A percentile compares a stretch with the other conserved stretches of the same genome.
Conservation (phyloP, 2,888 invertebrate species). For the Gerosis bhagava region DNA sequence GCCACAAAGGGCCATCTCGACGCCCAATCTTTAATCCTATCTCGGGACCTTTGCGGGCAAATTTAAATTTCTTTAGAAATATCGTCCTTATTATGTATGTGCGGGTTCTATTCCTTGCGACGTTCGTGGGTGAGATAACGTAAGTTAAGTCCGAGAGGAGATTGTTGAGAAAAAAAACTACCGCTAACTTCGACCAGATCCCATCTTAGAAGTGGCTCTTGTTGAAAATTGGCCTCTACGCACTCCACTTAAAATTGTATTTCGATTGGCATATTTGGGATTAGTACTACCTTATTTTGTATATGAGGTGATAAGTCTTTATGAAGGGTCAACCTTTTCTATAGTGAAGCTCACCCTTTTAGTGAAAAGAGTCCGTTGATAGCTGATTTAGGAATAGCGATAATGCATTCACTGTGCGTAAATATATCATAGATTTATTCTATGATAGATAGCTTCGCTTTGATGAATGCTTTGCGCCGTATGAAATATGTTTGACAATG, state of each 20-base stretch:
- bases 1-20: constrained; percentile 80
- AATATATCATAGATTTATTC: constrained; percentile 80
- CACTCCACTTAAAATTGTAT: constrained; percentile 46
- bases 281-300: constrained; percentile 81
- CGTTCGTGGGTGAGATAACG: constrained; percentile 79
- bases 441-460: constrained; percentile 69
- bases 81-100: constrained; percentile 81
- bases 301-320: constrained; percentile 83
- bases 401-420: constrained; percentile 78
- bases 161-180: constrained; percentile 82
- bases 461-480: constrained; percentile 33
- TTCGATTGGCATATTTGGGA: constrained; percentile 51
- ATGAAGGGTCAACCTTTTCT: constrained; percentile 83
- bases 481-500: constrained; percentile 40
- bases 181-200: constrained; percentile 76
- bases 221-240: constrained; percentile 61
- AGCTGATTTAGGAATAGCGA: constrained; percentile 81
- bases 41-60: constrained; percentile 81
- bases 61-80: constrained; percentile 83
- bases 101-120: constrained; percentile 79
- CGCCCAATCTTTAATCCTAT: constrained; percentile 82
- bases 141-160: constrained; percentile 81
- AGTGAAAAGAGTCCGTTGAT: constrained; percentile 82
- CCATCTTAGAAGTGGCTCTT: constrained; percentile 50
- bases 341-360: constrained; percentile 79